Percentiles rank a stretch among this genome's conserved stretches.
These are phyloP conservation scores for Spea multiplicata DNA, from an alignment of 2,113 vertebrate genomes.

Conservation along the genomic window DNA sequence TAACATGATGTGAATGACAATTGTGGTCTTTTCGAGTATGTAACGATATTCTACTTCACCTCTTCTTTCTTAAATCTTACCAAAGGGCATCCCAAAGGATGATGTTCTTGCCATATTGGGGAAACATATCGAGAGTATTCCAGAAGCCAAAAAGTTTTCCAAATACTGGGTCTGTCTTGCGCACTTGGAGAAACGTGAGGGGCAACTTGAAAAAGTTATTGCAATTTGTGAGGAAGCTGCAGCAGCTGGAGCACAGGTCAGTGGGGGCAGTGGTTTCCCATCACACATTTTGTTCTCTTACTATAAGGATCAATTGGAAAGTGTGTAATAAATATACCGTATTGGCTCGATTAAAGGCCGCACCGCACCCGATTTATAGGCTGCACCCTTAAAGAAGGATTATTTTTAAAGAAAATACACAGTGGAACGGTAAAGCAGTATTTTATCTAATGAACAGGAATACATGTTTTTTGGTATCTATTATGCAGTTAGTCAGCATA, in stretches of 20 bases:
- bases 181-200: constrained; percentile 56
- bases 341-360: no score
- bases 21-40: no score
- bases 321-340: no score
- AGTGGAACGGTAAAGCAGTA: no score
- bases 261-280: background rate
- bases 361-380: no score
- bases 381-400: no score
- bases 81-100: constrained; percentile 58
- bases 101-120: constrained; percentile 58
- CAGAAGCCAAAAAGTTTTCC: constrained; percentile 67
- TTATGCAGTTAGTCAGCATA: no score
- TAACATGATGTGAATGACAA: no score
- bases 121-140: constrained; percentile 56
- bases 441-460: no score
- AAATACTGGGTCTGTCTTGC: constrained; percentile 73
- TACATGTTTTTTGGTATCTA: no score
- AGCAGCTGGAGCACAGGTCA: constrained; percentile 68
- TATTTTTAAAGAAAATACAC: no score
- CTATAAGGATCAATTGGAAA: no score
- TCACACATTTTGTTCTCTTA: background rate
- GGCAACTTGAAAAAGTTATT: constrained; percentile 62
- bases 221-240: constrained; percentile 69
- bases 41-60: background rate
- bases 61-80: background rate